These are phyloP conservation scores for Halcyon chelicuti DNA, from an alignment of 2,797 vertebrate species.

Conservation along the genomic window DNA sequence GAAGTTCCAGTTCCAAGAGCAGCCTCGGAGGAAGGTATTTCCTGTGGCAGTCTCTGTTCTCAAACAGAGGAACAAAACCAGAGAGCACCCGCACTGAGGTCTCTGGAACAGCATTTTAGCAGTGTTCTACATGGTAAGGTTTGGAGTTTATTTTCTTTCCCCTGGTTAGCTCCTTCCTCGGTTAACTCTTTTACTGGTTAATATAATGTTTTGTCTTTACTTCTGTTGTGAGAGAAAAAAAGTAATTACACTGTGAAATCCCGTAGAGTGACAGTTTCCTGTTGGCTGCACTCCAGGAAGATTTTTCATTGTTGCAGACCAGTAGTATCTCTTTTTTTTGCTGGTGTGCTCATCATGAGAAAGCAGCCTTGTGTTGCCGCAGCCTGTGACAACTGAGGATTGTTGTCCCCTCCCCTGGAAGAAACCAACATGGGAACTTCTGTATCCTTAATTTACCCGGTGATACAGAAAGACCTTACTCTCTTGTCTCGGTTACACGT, in stretches of 20 bases:
- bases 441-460: neutral
- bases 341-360: neutral
- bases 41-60: neutral
- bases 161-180: neutral
- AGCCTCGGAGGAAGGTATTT: conserved; percentile 9
- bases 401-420: neutral
- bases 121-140: neutral
- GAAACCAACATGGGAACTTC: neutral
- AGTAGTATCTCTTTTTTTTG: neutral
- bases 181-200: neutral
- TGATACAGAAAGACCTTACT: neutral
- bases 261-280: neutral
- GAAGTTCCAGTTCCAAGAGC: neutral
- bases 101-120: neutral
- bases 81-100: neutral
- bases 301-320: neutral
- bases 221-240: neutral
- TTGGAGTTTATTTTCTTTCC: neutral
- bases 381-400: neutral
- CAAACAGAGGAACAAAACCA: conserved; percentile 1
- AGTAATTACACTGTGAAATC: neutral
- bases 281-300: neutral
- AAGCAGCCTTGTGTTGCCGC: neutral
- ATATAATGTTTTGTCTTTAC: neutral
- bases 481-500: neutral